These are phyloP conservation scores for Caenorhabditis sinica DNA, from an alignment of 2,888 invertebrate species.

Conservation along the genomic window DNA sequence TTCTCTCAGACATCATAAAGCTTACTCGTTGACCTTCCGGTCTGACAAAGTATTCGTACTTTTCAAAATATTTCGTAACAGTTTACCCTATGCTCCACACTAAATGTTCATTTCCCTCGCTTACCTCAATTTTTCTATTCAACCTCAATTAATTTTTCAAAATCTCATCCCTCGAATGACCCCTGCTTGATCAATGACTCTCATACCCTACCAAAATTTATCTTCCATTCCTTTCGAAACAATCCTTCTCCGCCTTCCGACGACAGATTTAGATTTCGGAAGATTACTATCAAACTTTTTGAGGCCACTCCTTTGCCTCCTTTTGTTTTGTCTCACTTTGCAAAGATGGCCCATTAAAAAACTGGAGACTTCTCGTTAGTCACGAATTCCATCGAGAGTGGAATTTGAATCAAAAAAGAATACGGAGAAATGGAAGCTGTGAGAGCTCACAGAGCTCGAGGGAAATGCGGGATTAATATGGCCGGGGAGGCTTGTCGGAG, in stretches of 20 bases:
- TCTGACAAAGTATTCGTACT: neutral
- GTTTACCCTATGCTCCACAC: neutral
- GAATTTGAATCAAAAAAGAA: neutral
- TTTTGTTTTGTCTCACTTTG: conserved; percentile 28
- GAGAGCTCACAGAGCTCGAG: neutral
- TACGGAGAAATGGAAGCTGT: neutral
- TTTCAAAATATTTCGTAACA: neutral
- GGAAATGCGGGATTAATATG: neutral
- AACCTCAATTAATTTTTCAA: neutral
- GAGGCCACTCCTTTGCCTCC: conserved; percentile 34
- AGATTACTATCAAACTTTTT: conserved; percentile 55
- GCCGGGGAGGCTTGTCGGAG: neutral
- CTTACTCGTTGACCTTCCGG: too few species aligned
- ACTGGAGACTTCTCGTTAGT: neutral
- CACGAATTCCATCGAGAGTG: too few species aligned
- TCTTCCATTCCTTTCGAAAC: conserved; percentile 5
- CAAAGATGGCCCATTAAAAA: neutral
- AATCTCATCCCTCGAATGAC: neutral
- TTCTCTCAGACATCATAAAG: neutral
- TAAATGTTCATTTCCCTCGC: too few species aligned
- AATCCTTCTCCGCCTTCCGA: conserved; percentile 4
- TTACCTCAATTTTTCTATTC: neutral
- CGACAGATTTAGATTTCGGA: conserved; percentile 52
- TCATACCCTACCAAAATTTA: conserved; percentile 43
- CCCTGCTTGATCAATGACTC: conserved; percentile 45